These are phyloP conservation scores for Dipodomys spectabilis DNA, from an alignment of 2,113 vertebrate species.

Conservation along the genomic window DNA sequence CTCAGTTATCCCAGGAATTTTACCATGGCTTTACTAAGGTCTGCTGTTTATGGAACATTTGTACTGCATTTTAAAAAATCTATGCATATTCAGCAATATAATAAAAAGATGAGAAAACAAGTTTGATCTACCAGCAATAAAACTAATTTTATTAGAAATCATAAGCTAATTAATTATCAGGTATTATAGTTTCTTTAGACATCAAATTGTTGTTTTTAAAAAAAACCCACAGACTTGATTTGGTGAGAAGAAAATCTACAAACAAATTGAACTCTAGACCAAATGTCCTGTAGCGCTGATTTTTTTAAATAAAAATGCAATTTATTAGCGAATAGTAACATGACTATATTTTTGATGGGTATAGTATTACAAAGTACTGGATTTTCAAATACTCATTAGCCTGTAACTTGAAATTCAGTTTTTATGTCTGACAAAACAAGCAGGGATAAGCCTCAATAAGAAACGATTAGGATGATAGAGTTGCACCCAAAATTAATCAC, in stretches of 20 bases:
- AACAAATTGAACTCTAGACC: background rate
- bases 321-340: background rate
- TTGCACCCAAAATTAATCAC: background rate
- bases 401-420: background rate
- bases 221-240: background rate
- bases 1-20: background rate
- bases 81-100: background rate
- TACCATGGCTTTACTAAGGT: background rate
- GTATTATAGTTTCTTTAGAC: constrained; percentile 17
- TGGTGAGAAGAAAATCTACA: background rate
- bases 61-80: background rate
- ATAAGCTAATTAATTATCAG: background rate
- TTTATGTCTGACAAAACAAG: background rate
- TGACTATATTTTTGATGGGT: background rate
- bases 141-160: constrained; percentile 9
- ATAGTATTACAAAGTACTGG: background rate
- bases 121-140: background rate
- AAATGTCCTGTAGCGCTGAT: background rate
- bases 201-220: background rate
- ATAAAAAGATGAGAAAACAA: constrained; percentile 4
- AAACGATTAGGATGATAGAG: background rate
- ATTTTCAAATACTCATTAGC: background rate
- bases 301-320: constrained; percentile 35
- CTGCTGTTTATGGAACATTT: background rate
- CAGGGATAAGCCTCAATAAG: constrained; percentile 12